These are phyloP conservation scores for Gnathonemus longibarbis DNA, from an alignment of 2,113 vertebrate species.

Conservation along the genomic window DNA sequence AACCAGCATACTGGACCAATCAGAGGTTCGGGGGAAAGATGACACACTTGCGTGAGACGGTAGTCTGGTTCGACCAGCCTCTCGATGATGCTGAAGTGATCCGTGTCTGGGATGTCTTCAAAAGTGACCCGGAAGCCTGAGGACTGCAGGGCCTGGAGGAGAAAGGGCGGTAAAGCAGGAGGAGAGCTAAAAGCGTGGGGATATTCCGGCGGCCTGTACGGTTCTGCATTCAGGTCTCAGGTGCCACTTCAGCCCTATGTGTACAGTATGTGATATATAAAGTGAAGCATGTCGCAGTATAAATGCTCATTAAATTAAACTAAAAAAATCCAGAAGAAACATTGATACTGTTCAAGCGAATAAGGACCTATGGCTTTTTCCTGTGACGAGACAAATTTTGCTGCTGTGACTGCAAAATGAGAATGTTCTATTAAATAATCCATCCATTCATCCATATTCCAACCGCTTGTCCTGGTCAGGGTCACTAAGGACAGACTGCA, in stretches of 20 bases:
- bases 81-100: conserved; percentile 65
- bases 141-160: conserved; percentile 43
- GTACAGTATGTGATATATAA: not conserved
- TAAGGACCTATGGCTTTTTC: not conserved
- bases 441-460: not conserved
- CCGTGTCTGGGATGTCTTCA: conserved; percentile 58
- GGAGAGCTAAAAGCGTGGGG: not conserved
- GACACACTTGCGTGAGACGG: conserved; percentile 56
- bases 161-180: not conserved
- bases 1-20: not conserved
- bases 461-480: not conserved
- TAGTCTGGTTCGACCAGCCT: conserved; percentile 56
- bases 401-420: not conserved
- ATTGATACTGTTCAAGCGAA: not conserved
- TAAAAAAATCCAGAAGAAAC: not conserved
- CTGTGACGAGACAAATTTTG: not conserved
- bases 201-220: no score
- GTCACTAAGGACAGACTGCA: not conserved
- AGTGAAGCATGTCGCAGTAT: not conserved
- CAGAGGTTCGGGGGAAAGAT: not conserved
- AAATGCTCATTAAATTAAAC: not conserved
- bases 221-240: not conserved
- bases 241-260: not conserved
- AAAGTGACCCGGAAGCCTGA: conserved; percentile 53
- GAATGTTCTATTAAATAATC: not conserved